Base-by-base conservation (phyloP, 2,113 vertebrate genomes). In the Galbula dea region DNA sequence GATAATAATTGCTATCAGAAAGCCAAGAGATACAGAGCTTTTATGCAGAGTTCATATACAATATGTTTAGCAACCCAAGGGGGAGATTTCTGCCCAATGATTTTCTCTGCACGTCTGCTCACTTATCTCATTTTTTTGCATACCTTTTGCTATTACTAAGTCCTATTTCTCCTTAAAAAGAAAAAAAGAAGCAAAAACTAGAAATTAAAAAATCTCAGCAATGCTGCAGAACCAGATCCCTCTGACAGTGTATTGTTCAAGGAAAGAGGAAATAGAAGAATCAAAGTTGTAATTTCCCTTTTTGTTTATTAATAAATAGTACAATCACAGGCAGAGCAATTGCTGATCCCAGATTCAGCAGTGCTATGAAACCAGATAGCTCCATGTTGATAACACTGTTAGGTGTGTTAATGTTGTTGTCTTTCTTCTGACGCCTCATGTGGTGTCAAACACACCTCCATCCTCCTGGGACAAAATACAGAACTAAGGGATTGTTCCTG, bases 31-130 rank as follows among this genome's bases (percentile, higher is more conserved):
- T 71, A 71, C 39, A 77, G 55, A 74, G 48, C 59, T 93, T 85
- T 95, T 94, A 91, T 89, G 78, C 49, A 72, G 66, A 92, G 83
- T 95, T 86, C 65, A 93, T 87, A 69, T 16, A 74, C 43, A 92
- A 74, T 86, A 94, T 83, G 91, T 88, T 91, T 82, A 57, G 59
- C 81, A 86, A 82, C 75, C 87, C 79, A 68, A 76, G 45, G 66
- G 73, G 32, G 21, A 90, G 36, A 51, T 89, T 92, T 84, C 78
- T 85, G 80, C 14, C 37, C 67, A 62, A 27, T 41, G 49, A 94
- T 93, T 93, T 92, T 93, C 74, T 87, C 71, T 66, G 32, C 54
- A 55, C 83, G 92, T 94, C 89, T 95, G 90, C 62, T 95, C 81
- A 37, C 39, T 78, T 83, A 32, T 24, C 22, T 82, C 23, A 22